Evolutionary conservation across 2,797 vertebrate species (phyloP).

Genomic region (Distichodus sexfasciatus): DNA sequence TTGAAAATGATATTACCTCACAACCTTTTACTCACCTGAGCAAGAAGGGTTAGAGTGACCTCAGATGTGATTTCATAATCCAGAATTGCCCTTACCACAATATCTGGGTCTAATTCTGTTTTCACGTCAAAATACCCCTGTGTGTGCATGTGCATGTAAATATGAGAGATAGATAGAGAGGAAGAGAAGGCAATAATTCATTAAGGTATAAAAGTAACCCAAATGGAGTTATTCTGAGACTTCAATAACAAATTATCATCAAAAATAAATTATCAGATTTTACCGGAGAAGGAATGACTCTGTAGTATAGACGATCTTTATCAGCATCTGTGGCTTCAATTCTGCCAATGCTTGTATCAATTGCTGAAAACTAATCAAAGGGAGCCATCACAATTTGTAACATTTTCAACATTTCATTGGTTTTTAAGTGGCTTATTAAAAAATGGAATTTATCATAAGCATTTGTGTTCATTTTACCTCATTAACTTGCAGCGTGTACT

Average conservation of each 20-base stretch:
- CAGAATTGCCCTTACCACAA: slow-evolving; percentile 48
- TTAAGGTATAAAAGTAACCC: not conserved
- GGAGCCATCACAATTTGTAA: slow-evolving; percentile 7
- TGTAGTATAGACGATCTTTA: slow-evolving; percentile 44
- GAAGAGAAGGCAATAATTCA: not conserved
- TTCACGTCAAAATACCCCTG: slow-evolving; percentile 61
- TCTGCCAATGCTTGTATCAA: slow-evolving; percentile 6
- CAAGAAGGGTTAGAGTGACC: slow-evolving; percentile 54
- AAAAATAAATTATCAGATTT: not conserved
- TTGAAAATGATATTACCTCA: not conserved
- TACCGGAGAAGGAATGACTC: slow-evolving; percentile 56
- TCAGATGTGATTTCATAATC: slow-evolving; percentile 61
- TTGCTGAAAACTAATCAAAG: slow-evolving; percentile 44
- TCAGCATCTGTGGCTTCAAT: slow-evolving; percentile 62
- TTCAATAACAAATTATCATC: not conserved
- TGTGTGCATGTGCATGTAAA: no score
- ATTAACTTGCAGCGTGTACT: not conserved
- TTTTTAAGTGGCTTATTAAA: not conserved
- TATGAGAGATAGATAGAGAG: slow-evolving; percentile 1
- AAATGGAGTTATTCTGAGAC: not conserved
- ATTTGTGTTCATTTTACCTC: slow-evolving; percentile 66
- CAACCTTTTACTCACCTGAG: slow-evolving; percentile 57
- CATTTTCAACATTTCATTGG: not conserved
- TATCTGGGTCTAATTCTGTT: not conserved
- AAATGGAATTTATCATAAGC: not conserved